Evolutionary conservation across 2,888 invertebrate genomes (phyloP).

Genomic region (Notocelia uddmanniana): DNA sequence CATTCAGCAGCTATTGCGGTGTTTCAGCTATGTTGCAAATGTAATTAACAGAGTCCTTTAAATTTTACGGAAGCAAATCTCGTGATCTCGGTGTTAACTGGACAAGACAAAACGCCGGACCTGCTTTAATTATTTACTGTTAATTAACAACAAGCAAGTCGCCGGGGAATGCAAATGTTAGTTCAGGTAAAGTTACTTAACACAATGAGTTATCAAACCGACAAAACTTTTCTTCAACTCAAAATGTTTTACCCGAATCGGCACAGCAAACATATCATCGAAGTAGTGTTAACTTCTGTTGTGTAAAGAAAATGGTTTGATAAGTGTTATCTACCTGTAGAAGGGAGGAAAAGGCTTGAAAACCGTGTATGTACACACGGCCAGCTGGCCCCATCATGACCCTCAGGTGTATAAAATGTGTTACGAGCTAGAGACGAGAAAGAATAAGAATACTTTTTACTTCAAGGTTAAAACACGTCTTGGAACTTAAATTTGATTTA

Average conservation of each 20-base stretch:
- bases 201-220: not conserved
- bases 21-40: not conserved
- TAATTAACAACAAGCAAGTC: slow-evolving; percentile 20
- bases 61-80: not conserved
- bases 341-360: no score
- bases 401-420: no score
- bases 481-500: not conserved
- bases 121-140: slow-evolving; percentile 20
- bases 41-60: not conserved
- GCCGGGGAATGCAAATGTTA: slow-evolving; percentile 9
- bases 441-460: no score
- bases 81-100: slow-evolving; percentile 11
- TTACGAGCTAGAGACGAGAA: no score
- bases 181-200: slow-evolving; percentile 11
- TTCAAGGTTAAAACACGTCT: not conserved
- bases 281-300: no score
- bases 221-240: not conserved
- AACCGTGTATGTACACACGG: not conserved
- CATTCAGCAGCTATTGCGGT: not conserved
- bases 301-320: no score
- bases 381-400: not conserved
- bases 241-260: not conserved
- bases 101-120: slow-evolving; percentile 1
- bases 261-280: no score
- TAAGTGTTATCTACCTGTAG: no score